Percentiles rank a stretch among this genome's conserved stretches.
phyloP scores from a whole-genome alignment of 1,140 invertebrate genomes.

The Drosophila asahinai region DNA sequence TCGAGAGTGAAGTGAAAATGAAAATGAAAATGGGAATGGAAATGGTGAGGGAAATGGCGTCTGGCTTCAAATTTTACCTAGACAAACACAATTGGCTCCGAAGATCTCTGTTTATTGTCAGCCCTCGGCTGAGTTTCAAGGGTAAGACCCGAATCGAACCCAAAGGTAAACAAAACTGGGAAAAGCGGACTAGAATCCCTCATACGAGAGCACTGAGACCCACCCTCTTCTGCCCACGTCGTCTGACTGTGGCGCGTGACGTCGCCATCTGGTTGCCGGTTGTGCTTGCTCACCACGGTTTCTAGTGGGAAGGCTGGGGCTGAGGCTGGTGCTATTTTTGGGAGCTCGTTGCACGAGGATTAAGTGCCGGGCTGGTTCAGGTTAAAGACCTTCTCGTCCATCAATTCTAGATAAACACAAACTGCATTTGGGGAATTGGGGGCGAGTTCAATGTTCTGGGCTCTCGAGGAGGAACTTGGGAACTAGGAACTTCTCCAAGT shows the following conservation, averaged over 20 bases:
- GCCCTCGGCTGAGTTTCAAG: conserved; percentile 56
- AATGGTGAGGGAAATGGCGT: conserved; percentile 36
- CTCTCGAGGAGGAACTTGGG: neutral
- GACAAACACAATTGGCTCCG: conserved; percentile 58
- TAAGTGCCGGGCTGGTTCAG: conserved; percentile 49
- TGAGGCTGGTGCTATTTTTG: conserved; percentile 53
- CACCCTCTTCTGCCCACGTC: conserved; percentile 10
- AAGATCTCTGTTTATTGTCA: conserved; percentile 71
- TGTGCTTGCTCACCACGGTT: conserved; percentile 1
- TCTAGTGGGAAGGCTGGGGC: conserved; percentile 9
- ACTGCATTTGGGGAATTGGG: conserved; percentile 27
- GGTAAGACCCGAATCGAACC: conserved; percentile 39
- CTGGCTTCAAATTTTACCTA: conserved; percentile 66
- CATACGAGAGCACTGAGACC: neutral
- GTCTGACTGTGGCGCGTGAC: conserved; percentile 43
- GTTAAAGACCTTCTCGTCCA: conserved; percentile 66
- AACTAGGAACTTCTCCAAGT: neutral
- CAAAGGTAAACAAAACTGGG: conserved; percentile 11
- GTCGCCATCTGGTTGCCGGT: conserved; percentile 36
- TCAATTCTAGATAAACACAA: conserved; percentile 29
- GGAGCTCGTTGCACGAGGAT: conserved; percentile 46
- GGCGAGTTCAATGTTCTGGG: conserved; percentile 37
- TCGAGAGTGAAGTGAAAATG: conserved; percentile 41
- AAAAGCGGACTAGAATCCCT: neutral
- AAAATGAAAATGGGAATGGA: conserved; percentile 33